Base-by-base conservation (phyloP, 2,797 vertebrate species). In the Bucorvus abyssinicus region DNA sequence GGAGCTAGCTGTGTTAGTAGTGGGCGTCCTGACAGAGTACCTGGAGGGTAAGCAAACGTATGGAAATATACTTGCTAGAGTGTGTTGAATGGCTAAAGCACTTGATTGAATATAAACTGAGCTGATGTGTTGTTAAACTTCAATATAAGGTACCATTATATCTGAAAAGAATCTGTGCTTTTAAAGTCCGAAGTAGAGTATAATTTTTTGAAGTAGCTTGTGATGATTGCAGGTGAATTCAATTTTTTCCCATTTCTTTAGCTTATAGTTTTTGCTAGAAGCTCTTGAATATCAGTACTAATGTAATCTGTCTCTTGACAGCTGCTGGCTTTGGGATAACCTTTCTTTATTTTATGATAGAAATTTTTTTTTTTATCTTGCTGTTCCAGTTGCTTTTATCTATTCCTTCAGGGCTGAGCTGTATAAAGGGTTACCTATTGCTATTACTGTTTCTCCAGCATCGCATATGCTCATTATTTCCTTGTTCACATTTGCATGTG, bases 1-100 rank as follows among this genome's bases (percentile, higher is more conserved):
- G 99, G 99, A 36, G 99, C 99, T 79, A 99, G 99, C 97, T 99
- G 99, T 96, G 99, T 99, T 81, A 99, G 99, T 94, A 99, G 99
- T 12, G 99, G 99, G 7, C 98, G 99, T 63, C 99, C 99, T 38
- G 99, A 99, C 95, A 98, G 99, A 95, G 99, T 99, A 10, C 99
- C 99, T 27, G 99, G 99, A 97, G 99, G 99, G 99, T 99, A 97
- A 98, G 98, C 63, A 53, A 29, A 18, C 5, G 1, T 68, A 6
- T 29, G 22, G 32, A 77, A 53, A 7, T 74, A 30, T 1, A 12
- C 4, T 5, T 87, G 30, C 8, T n/a, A 0, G 23, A 15, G 38
- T 6, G 18, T 36, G 29, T 8, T 56, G n/a, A 56, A 27, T 55
- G 34, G 50, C 22, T 70, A 26, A 60, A 92, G 22, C 10, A 20